phyloP scores from a whole-genome alignment of 2,113 vertebrate genomes.

The Ramphastos sulfuratus region DNA sequence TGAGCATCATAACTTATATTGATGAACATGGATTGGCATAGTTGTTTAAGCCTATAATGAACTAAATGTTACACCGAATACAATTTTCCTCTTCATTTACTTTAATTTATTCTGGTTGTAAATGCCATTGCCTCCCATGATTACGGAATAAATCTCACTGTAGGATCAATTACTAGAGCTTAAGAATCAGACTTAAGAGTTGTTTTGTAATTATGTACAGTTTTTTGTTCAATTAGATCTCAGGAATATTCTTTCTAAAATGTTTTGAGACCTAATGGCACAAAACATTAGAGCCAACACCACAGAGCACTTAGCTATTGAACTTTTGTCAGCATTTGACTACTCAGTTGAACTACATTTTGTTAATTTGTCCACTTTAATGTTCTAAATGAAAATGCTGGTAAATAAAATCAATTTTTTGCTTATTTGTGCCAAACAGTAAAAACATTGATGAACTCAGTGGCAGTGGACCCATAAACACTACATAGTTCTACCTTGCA shows the following conservation, averaged over 20 bases:
- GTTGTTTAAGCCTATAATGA: slow-evolving; percentile 71
- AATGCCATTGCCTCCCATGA: slow-evolving; percentile 65
- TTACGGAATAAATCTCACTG: slow-evolving; percentile 69
- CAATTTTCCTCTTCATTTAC: slow-evolving; percentile 78
- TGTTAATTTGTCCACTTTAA: background rate
- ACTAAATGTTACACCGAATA: slow-evolving; percentile 72
- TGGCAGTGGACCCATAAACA: background rate
- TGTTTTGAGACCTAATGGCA: slow-evolving; percentile 40
- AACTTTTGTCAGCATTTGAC: background rate
- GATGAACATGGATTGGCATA: slow-evolving; percentile 69
- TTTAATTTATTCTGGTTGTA: slow-evolving; percentile 76
- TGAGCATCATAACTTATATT: slow-evolving; percentile 56
- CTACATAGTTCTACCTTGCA: background rate
- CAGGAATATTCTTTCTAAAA: slow-evolving; percentile 45
- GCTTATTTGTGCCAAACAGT: background rate
- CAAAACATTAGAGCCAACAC: background rate
- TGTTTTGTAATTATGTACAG: slow-evolving; percentile 57
- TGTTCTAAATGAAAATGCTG: background rate
- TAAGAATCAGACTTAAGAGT: slow-evolving; percentile 61
- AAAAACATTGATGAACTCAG: background rate
- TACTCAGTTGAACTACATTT: background rate
- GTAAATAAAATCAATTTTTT: background rate
- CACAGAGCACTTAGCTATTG: background rate
- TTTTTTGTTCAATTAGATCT: slow-evolving; percentile 42
- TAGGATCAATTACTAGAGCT: slow-evolving; percentile 67